These are phyloP conservation scores for Enteromius mattozi DNA, from an alignment of 2,797 vertebrate genomes.

Conservation along the genomic window DNA sequence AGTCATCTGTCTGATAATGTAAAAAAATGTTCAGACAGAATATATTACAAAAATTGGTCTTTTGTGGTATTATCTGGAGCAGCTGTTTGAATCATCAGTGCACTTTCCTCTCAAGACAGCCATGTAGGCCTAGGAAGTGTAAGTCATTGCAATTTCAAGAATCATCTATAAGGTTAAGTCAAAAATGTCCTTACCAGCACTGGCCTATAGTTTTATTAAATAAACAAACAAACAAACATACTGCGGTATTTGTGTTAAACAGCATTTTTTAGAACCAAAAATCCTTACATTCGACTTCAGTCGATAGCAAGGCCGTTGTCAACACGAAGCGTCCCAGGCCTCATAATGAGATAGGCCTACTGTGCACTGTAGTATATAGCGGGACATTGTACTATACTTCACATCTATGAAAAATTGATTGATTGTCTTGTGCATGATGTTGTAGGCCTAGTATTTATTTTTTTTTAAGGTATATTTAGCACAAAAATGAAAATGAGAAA, in stretches of 20 bases:
- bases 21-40: background rate
- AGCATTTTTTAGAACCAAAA: background rate
- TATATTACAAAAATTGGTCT: background rate
- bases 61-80: background rate
- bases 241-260: background rate
- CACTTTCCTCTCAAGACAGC: background rate
- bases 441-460: background rate
- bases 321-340: background rate
- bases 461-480: background rate
- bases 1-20: background rate
- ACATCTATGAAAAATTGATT: background rate
- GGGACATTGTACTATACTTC: background rate
- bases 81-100: background rate
- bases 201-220: background rate
- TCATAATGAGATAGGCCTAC: background rate
- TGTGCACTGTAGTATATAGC: background rate
- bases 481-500: background rate
- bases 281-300: background rate
- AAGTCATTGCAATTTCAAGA: background rate
- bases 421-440: background rate
- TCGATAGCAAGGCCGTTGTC: background rate
- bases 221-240: background rate
- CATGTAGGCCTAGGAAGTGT: conserved; percentile 15
- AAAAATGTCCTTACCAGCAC: background rate
- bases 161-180: background rate